These are phyloP conservation scores for Gobionotothen gibberifrons DNA, from an alignment of 2,797 vertebrate species.

Conservation along the genomic window DNA sequence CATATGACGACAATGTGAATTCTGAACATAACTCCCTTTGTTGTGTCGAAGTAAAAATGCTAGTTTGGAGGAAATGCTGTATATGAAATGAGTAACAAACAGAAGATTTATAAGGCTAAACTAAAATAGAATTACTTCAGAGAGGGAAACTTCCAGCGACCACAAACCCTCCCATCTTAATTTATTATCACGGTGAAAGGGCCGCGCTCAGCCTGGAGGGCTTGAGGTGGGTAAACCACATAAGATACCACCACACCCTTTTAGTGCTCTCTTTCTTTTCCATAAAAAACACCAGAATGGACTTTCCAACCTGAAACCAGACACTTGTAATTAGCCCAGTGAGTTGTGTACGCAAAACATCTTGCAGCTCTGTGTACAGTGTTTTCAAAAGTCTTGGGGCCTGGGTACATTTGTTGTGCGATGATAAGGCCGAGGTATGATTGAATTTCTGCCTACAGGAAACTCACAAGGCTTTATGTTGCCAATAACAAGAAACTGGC, in stretches of 20 bases:
- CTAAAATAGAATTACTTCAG: conserved; percentile 56
- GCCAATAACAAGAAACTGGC: conserved; percentile 24
- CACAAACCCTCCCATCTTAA: conserved; percentile 59
- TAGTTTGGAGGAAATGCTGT: neutral
- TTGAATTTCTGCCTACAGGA: conserved; percentile 20
- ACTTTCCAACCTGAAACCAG: conserved; percentile 83
- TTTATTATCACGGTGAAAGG: conserved; percentile 71
- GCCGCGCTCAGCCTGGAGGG: conserved; percentile 62
- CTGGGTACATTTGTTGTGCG: conserved; percentile 31
- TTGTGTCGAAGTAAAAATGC: conserved; percentile 6
- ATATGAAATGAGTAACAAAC: conserved; percentile 12
- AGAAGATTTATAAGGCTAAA: conserved; percentile 48
- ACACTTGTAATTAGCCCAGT: conserved; percentile 79
- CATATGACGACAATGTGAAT: conserved; percentile 15
- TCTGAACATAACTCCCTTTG: conserved; percentile 6
- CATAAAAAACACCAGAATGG: conserved; percentile 73
- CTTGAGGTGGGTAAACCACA: conserved; percentile 75
- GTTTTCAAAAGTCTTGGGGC: conserved; percentile 33
- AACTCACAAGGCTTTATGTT: conserved; percentile 15
- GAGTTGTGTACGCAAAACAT: conserved; percentile 55
- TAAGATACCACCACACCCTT: conserved; percentile 79
- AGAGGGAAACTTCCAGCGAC: conserved; percentile 53
- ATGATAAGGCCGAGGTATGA: conserved; percentile 30
- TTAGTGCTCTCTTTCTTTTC: conserved; percentile 61
- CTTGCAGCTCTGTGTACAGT: conserved; percentile 17